phyloP scores from a whole-genome alignment of 1,140 invertebrate genomes.

The Tetramorium simillimum region DNA sequence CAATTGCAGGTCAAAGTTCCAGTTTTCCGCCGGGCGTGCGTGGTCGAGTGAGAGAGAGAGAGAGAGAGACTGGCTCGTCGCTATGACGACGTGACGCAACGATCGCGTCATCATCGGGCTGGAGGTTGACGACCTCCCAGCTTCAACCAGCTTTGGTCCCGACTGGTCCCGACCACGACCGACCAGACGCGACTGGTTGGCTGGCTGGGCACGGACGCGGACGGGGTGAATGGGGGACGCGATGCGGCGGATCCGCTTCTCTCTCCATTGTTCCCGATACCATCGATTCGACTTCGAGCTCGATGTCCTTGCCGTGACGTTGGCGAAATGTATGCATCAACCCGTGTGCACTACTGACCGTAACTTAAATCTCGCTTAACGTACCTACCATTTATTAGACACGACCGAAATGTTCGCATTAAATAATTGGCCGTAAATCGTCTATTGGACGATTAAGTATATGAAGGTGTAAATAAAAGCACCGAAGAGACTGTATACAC shows the following conservation, averaged over 20 bases:
- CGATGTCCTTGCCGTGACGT: not conserved
- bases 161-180: not conserved
- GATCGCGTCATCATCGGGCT: constrained; percentile 68
- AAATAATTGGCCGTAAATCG: no score
- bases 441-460: no score
- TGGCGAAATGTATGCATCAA: not conserved
- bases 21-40: constrained; percentile 68
- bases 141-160: constrained; percentile 4
- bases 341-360: no score
- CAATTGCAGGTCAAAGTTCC: constrained; percentile 74
- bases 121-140: constrained; percentile 64
- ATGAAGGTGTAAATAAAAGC: no score
- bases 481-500: no score
- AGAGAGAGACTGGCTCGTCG: constrained; percentile 47
- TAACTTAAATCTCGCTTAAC: no score
- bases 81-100: constrained; percentile 76
- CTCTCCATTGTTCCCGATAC: constrained; percentile 41
- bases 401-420: no score
- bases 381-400: no score
- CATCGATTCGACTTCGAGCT: not conserved
- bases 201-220: not conserved
- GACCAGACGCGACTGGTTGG: constrained; percentile 27
- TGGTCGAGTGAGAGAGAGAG: not conserved
- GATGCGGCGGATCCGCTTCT: not conserved
- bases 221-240: constrained; percentile 61